Conservation (phyloP, 2,113 vertebrate genomes). For the Petaurus breviceps region DNA sequence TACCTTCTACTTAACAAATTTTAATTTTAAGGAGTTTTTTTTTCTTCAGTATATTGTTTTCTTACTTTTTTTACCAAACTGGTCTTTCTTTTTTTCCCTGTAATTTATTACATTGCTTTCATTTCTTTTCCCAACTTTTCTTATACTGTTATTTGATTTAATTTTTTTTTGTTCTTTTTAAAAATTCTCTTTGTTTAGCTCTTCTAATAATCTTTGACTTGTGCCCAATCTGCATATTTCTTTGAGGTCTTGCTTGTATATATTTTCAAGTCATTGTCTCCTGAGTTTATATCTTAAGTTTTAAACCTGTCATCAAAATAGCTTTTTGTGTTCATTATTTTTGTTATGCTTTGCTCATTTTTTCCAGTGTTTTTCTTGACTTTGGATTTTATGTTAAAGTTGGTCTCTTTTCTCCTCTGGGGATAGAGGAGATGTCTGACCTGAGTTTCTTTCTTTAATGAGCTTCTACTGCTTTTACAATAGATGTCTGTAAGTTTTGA, state of each 20-base stretch:
- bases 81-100: too few relatives aligned
- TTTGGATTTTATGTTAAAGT: not conserved
- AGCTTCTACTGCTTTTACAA: not conserved
- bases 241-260: not conserved
- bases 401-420: not conserved
- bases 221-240: not conserved
- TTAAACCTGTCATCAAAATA: not conserved
- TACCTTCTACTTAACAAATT: not conserved
- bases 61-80: too few relatives aligned
- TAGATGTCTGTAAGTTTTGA: not conserved
- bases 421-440: not conserved
- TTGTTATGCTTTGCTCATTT: not conserved
- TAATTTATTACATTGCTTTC: not conserved
- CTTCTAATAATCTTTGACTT: not conserved
- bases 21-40: not conserved
- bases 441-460: not conserved
- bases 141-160: not conserved
- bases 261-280: not conserved
- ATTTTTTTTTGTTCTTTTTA: not conserved
- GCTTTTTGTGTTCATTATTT: not conserved
- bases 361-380: not conserved
- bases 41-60: not conserved
- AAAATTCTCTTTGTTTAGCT: not conserved
- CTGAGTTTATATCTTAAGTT: not conserved
- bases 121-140: not conserved